phyloP scores from a whole-genome alignment of 1,140 invertebrate genomes.

The Drosophila auraria region DNA sequence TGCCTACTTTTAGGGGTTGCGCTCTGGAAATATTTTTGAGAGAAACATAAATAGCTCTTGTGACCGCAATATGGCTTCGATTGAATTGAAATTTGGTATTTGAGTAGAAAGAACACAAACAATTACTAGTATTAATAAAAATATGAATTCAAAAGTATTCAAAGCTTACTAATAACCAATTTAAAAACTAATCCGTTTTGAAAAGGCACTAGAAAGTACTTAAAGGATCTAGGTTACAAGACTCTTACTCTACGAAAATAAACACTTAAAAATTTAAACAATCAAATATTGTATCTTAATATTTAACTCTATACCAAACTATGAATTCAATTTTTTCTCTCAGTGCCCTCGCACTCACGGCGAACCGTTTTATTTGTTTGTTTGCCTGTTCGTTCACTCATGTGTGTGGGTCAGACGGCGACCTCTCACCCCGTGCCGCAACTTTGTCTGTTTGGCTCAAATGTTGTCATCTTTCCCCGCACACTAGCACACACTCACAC shows the following conservation, averaged over 20 bases:
- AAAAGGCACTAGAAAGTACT: too few species aligned
- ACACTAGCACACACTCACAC: not conserved
- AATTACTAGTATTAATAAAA: not conserved
- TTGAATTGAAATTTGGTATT: rapidly evolving
- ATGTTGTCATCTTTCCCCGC: slow-evolving; percentile 67
- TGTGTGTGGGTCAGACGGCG: slow-evolving; percentile 63
- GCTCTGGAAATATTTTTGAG: too few species aligned
- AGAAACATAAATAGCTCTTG: not conserved
- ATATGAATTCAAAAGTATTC: not conserved
- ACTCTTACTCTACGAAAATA: too few species aligned
- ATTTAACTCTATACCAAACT: too few species aligned
- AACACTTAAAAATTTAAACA: too few species aligned
- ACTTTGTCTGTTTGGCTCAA: slow-evolving; percentile 77
- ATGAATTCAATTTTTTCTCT: slow-evolving; percentile 5
- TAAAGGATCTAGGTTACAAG: too few species aligned
- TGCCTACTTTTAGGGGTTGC: not conserved
- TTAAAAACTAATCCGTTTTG: too few species aligned
- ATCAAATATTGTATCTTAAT: too few species aligned
- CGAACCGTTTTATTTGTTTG: slow-evolving; percentile 72
- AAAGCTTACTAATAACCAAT: too few species aligned
- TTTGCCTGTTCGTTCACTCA: slow-evolving; percentile 77
- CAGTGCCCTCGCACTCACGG: slow-evolving; percentile 34
- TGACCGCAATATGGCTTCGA: too few species aligned
- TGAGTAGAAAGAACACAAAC: too few species aligned
- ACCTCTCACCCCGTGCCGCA: slow-evolving; percentile 30